Base-by-base conservation (phyloP, 2,797 vertebrate genomes). In the Liasis olivaceus region DNA sequence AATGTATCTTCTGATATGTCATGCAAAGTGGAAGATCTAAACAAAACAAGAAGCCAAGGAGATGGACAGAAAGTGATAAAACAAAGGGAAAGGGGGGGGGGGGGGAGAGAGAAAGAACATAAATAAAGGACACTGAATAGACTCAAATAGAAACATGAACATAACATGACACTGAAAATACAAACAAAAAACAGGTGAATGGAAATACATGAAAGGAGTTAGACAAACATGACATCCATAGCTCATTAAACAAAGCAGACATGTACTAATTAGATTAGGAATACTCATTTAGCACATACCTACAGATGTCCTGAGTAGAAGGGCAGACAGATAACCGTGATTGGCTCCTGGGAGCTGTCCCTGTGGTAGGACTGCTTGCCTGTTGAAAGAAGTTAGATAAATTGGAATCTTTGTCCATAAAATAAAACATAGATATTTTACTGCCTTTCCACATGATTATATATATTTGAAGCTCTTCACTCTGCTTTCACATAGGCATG, bases 231-330 rank as follows among this genome's bases (percentile, higher is more conserved):
- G 95, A 92, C 62, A 97, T 69, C 89, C 95, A 94, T n/a, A 14
- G 42, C 91, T 88, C 63, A 91, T 93, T 92, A 88, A 72, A 91
- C 1, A 92, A 77, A 93, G 89, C 88, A 69, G 93, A 77, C 28
- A 51, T 14, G 31, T 62, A 28, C 42, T 56, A 94, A 15, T 28
- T 60, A 77, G 56, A 94, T 58, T 2, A 92, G 1, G 91, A 72
- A 42, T 62, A 42, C 92, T 93, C 92, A 90, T 87, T 94, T 88
- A 89, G 66, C 90, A 97, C 98, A 93, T 97, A 99, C 99, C 99
- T 99, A 98, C 99, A 99, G 96, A 98, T 98, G 97, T 99, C 99
- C 98, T 99, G 99, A 98, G 98, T 98, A 88, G 99, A 99, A 28
- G 98, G 98, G 88, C 98, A 98, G 95, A 98, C 98, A 1, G 99